Conservation (phyloP, 2,888 invertebrate genomes). For the Linnaemya vulpina region DNA sequence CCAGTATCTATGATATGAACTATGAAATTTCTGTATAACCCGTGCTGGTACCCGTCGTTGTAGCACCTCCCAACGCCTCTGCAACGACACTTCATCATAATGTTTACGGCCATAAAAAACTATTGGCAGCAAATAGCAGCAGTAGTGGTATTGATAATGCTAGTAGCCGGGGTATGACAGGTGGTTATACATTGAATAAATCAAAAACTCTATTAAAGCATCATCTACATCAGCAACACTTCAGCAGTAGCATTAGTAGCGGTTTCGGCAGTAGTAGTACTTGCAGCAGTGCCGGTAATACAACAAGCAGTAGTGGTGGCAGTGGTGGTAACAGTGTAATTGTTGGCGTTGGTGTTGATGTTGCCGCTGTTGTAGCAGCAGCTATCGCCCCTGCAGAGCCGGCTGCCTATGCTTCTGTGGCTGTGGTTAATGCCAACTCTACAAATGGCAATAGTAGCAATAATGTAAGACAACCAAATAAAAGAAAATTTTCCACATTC, state of each 20-base stretch:
- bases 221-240: slow-evolving; percentile 47
- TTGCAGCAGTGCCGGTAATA: slow-evolving; percentile 41
- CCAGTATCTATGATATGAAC: slow-evolving; percentile 96
- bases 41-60: slow-evolving; percentile 81
- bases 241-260: slow-evolving; percentile 39
- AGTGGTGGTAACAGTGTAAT: slow-evolving; percentile 42
- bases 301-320: slow-evolving; percentile 11
- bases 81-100: slow-evolving; percentile 67
- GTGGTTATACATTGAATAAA: slow-evolving; percentile 49
- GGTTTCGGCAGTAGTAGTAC: slow-evolving; percentile 22
- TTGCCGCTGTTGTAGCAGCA: slow-evolving; percentile 70
- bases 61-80: slow-evolving; percentile 76
- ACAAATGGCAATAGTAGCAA: slow-evolving; percentile 73
- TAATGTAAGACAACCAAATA: slow-evolving; percentile 76
- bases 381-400: slow-evolving; percentile 70
- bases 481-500: slow-evolving; percentile 78
- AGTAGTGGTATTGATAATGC: slow-evolving; percentile 12
- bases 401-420: slow-evolving; percentile 79
- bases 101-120: slow-evolving; percentile 69
- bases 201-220: slow-evolving; percentile 25
- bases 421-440: slow-evolving; percentile 75
- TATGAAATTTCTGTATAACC: slow-evolving; percentile 97
- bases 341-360: slow-evolving; percentile 68
- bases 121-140: slow-evolving; percentile 55
- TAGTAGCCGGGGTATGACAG: slow-evolving; percentile 19